Percentiles rank a stretch among this genome's conserved stretches.
Conservation (phyloP, 2,888 invertebrate genomes). For the Magallana nippona region DNA sequence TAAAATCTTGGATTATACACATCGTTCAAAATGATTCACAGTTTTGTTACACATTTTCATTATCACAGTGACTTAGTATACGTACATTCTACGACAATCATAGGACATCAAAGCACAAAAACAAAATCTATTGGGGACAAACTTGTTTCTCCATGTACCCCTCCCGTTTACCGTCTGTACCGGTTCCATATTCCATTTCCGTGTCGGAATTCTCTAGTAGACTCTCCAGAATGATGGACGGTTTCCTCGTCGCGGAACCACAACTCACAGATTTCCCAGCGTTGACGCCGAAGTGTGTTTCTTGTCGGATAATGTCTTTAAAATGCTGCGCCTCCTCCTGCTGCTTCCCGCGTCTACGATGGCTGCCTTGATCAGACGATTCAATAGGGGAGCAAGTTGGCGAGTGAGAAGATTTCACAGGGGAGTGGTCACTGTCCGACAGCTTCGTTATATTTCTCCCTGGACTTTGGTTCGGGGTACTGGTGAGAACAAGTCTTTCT, state of each 20-base stretch:
- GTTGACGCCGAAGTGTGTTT: background rate
- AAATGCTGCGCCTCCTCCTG: background rate
- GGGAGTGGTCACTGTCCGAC: too few relatives aligned
- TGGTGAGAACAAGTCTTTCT: background rate
- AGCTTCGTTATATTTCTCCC: background rate
- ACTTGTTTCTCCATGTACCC: too few relatives aligned
- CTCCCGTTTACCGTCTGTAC: background rate
- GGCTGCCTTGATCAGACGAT: background rate
- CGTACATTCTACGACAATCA: too few relatives aligned
- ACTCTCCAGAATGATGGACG: conserved; percentile 6
- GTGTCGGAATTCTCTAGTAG: conserved; percentile 17
- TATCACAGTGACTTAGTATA: too few relatives aligned
- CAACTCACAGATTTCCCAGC: background rate
- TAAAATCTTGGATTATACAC: too few relatives aligned
- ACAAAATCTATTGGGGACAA: too few relatives aligned
- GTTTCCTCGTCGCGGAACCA: background rate
- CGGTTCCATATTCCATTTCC: conserved; percentile 3
- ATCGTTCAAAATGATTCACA: too few relatives aligned
- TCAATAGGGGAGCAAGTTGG: background rate
- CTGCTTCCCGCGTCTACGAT: background rate
- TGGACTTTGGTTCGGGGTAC: conserved; percentile 10
- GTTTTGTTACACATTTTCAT: too few relatives aligned
- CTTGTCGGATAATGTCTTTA: conserved; percentile 15
- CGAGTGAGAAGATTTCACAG: background rate
- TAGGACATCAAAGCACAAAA: too few relatives aligned